Base-by-base conservation (phyloP, 2,113 vertebrate species). In the Megaptera novaeangliae region DNA sequence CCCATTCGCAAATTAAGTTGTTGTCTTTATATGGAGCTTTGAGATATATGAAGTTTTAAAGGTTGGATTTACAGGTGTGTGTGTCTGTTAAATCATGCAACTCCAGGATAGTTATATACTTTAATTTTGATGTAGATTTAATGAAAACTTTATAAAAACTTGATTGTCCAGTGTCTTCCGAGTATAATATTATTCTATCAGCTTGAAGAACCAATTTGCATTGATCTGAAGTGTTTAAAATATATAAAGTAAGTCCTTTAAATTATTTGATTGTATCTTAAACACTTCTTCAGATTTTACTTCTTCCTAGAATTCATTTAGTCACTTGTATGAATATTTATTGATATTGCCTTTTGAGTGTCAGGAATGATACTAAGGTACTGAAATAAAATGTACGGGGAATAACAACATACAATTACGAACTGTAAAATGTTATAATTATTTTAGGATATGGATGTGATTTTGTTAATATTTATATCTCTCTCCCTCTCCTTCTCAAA, bases 201-300 rank as follows among this genome's bases (percentile, higher is more conserved):
- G 18, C 7, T 71, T 90, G 41, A 87, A 74, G 41, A 86, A 46
- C n/a, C 41, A 95, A 15, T 41, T 81, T 93, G 13, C 74, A 64
- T 85, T 92, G 61, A 93, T 80, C 31, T 87, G 41, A 88, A 39
- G 74, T 94, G 39, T 64, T 95, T 95, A 57, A 89, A 87, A 75
- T 75, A 44, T 10, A 1, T 69, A 91, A 87, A 82, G 1, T 81
- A 21, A 20, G 10, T 27, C 18, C 25, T 95, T 88, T 71, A 66
- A 44, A 55, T 89, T 84, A n/a, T 55, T 96, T 75, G n/a, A 25
- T 93, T 95, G 84, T 69, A 55, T 66, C 46, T 87, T 92, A 94
- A 64, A 36, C 49, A n/a, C 72, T 86, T 88, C 64, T 77, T 88
- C 17, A 44, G 7, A 55, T 90, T 69, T 91, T 69, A 18, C 29